Evolutionary conservation across 2,888 invertebrate species (phyloP), one percentile per base, ranked within the genome.

Genomic region (Parasteatoda lunata): DNA sequence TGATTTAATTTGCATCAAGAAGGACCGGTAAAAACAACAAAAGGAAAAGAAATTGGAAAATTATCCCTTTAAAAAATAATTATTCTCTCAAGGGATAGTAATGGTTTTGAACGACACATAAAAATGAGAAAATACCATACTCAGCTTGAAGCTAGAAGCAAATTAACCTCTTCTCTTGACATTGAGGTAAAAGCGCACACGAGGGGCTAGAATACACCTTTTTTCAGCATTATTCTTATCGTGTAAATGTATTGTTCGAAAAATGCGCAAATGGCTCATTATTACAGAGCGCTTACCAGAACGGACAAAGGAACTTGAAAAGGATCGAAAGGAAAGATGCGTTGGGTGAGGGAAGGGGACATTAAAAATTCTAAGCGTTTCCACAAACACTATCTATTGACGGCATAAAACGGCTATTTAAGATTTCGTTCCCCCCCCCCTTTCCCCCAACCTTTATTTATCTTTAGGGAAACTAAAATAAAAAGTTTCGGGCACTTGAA

Each of bases 211-310:
- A 59, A 69, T 64, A 79, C 45, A 30, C 71, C 66, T 51, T 30
- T 68, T 45, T 68, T 45, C 15, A 59, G 54, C 45, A 70, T 76
- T 77, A 82, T 82, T 70, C 76, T 51, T 68, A 70, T 76, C 82
- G 68, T 82, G 82, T 82, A 76, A 45, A 64, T 45, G 69, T 52
- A 76, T 82, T 82, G 82, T 82, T 77, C 76, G 64, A 15, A 59
- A 59, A 71, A 49, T 76, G 59, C 76, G 76, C 64, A 76, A 71
- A 77, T 76, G 54, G 76, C 70, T 76, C 76, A 76, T 82, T 82
- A 82, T 82, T 82, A 82, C 82, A 82, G 82, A 82, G 82, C 76
- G 82, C 82, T 49, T 13, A 30, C 49, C 52, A 11, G 30, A 48
- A 64, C 64, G 64, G 47, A 82, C 82, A 82, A 82, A 76, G 30